Conservation (phyloP, 2,113 vertebrate genomes). For the Petrocephalus microphthalmus region DNA sequence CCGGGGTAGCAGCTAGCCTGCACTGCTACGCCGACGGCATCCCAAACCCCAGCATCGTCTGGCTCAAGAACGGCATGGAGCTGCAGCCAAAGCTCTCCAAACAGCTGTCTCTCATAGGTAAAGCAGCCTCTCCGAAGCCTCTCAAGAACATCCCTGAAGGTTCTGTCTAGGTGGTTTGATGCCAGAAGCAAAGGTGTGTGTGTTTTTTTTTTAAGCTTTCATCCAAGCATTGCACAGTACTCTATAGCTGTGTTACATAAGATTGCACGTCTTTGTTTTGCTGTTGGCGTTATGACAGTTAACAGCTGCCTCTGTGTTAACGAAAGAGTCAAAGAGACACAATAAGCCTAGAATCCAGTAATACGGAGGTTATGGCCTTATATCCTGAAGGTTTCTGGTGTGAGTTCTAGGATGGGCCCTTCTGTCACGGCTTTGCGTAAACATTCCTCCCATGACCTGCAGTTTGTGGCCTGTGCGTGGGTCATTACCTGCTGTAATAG, state of each 20-base stretch:
- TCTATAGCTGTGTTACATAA: neutral
- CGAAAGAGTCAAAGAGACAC: neutral
- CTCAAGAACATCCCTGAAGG: neutral
- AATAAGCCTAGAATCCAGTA: neutral
- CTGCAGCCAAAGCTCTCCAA: conserved; percentile 75
- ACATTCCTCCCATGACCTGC: conserved; percentile 37
- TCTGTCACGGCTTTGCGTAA: neutral
- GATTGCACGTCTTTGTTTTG: neutral
- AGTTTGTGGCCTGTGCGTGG: conserved; percentile 55
- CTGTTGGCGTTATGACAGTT: neutral
- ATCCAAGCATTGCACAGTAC: neutral
- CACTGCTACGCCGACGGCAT: conserved; percentile 87
- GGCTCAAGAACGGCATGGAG: conserved; percentile 92
- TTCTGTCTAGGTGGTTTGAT: neutral
- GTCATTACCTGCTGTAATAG: conserved; percentile 57
- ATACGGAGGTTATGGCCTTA: neutral
- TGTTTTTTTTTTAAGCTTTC: neutral
- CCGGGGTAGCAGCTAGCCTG: conserved; percentile 80
- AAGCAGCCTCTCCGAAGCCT: conserved; percentile 31
- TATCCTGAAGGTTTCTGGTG: neutral
- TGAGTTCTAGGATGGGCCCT: neutral
- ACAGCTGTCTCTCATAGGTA: conserved; percentile 74
- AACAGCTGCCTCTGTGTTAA: neutral
- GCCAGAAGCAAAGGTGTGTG: neutral
- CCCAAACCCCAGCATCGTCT: conserved; percentile 80